Evolutionary conservation across 1,140 invertebrate species (phyloP).

Genomic region (Drosophila kohkoa): DNA sequence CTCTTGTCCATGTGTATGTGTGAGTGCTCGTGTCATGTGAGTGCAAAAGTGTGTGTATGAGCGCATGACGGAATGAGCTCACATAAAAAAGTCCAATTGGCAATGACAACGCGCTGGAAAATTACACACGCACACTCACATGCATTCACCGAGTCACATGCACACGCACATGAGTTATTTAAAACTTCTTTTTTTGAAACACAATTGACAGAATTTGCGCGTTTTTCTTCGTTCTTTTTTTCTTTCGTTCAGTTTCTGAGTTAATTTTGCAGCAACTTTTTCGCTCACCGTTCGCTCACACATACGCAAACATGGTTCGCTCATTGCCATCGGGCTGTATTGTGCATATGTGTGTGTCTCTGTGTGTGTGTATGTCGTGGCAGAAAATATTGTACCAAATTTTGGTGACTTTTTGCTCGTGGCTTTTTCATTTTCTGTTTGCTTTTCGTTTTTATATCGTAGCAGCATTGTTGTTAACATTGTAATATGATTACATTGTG

Average conservation of each 20-base stretch:
- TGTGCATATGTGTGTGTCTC: conserved; percentile 33
- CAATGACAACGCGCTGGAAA: conserved; percentile 68
- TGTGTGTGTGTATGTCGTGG: conserved; percentile 66
- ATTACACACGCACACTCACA: conserved; percentile 60
- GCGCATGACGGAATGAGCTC: conserved; percentile 69
- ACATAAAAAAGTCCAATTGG: conserved; percentile 68
- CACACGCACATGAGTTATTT: conserved; percentile 38
- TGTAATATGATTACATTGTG: neutral
- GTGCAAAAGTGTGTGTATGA: conserved; percentile 38
- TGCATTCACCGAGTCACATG: conserved; percentile 64
- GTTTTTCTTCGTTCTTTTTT: conserved; percentile 20
- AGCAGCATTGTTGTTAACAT: conserved; percentile 48
- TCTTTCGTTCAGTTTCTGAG: conserved; percentile 19
- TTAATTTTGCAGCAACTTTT: conserved; percentile 32
- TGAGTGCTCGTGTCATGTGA: conserved; percentile 60
- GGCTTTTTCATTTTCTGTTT: conserved; percentile 26
- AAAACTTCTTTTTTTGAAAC: conserved; percentile 49
- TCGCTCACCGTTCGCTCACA: conserved; percentile 31
- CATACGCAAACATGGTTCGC: conserved; percentile 31
- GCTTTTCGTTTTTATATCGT: conserved; percentile 18
- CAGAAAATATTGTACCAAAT: conserved; percentile 67
- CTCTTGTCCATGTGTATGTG: conserved; percentile 24
- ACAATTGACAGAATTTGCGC: conserved; percentile 38
- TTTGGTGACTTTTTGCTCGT: conserved; percentile 24
- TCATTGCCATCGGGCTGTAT: conserved; percentile 48